Evolutionary conservation across 2,797 vertebrate species (phyloP), one percentile per base, ranked within the genome.

Genomic region (Neosilurus mollespiculum): DNA sequence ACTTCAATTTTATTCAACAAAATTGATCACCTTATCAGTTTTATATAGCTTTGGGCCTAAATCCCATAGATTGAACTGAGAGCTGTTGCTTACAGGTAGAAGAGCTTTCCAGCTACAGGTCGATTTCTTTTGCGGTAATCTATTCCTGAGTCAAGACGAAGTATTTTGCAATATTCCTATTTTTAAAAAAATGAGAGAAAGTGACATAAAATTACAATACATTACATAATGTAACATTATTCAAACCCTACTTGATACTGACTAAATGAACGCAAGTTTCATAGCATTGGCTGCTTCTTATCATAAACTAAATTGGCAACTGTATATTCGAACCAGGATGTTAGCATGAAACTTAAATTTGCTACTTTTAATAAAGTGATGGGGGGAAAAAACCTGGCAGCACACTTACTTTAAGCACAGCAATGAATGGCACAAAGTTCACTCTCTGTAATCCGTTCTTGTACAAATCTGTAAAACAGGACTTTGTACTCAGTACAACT

Each of bases 401-500:
- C 56, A 16, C 34, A 37, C 91, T 94, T 95, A 99, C 97, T 96
- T 99, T 97, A 83, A 99, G 89, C 77, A 99, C 96, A 65, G 95
- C 94, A 87, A 99, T 99, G 87, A 99, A 99, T 86, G 98, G 98
- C 80, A 99, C 95, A 92, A 99, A 99, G 94, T 99, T 99, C 89
- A 95, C 96, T 92, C 98, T 96, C 93, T 99, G 98, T 87, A 99
- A 96, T 71, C 98, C 98, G 62, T 99, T 98, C 94, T 99, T 99
- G 93, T 99, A 99, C 89, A 99, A 95, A 91, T 99, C 97, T 99
- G 93, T 91, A 96, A 96, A 87, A 83, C 51, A 87, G 79, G 53
- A 83, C 71, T 81, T 80, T 81, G 70, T 77, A 58, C 69, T 88
- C 4, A 78, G 78, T 22, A 54, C 51, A 69, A 67, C 34, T 79